Percentiles rank a stretch among this genome's conserved stretches.
Evolutionary conservation across 1,140 invertebrate species (phyloP).

Genomic region (Drosophila baimaii): DNA sequence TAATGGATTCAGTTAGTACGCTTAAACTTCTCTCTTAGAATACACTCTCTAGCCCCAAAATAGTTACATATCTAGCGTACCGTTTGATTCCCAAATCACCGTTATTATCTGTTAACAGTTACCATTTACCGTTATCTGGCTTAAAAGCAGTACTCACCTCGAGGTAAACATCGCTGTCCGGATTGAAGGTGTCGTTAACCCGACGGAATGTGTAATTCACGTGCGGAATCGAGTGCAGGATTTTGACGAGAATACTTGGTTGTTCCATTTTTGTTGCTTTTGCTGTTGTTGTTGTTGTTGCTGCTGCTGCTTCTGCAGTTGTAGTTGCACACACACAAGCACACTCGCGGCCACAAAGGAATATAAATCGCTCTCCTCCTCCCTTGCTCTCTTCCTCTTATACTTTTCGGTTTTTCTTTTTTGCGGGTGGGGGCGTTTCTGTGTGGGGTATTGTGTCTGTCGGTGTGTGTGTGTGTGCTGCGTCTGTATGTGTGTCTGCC

Average conservation of each 20-base stretch:
- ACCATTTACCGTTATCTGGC: conserved; percentile 16
- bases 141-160: conserved; percentile 88
- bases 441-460: conserved; percentile 51
- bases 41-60: background rate
- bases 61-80: background rate
- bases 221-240: conserved; percentile 94
- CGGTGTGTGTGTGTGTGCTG: conserved; percentile 35
- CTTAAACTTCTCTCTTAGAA: background rate
- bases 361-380: conserved; percentile 27
- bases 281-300: conserved; percentile 11
- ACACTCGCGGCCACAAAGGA: conserved; percentile 35
- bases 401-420: background rate
- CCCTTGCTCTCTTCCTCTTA: conserved; percentile 15
- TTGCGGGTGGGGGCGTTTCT: conserved; percentile 52
- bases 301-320: conserved; percentile 19
- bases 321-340: conserved; percentile 53
- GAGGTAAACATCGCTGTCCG: conserved; percentile 93
- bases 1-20: background rate
- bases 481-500: conserved; percentile 35
- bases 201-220: conserved; percentile 94
- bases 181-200: conserved; percentile 96
- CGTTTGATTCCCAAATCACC: background rate
- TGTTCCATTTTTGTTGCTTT: conserved; percentile 78
- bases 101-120: background rate
- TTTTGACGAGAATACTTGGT: conserved; percentile 85